Base-by-base conservation (phyloP, 1,140 invertebrate species). In the Propsilocerus akamusi region DNA sequence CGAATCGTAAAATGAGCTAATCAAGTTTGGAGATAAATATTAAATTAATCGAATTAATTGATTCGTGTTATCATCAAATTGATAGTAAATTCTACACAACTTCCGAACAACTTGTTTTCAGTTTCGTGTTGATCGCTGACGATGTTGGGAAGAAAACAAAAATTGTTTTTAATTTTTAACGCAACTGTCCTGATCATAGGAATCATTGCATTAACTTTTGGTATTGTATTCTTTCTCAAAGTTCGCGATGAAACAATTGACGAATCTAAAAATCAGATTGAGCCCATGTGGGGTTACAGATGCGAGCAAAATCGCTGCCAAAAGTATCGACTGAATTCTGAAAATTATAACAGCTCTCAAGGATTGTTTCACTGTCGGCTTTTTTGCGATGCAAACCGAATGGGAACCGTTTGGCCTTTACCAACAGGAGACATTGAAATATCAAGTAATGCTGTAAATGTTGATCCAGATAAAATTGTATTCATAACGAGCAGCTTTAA, bases 321-420 rank as follows among this genome's bases (percentile, higher is more conserved):
- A 48, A 78, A 78, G 59, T 61, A 59, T 4, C 61, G 65, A 47
- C 58, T 72, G 10, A 68, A 66, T 7, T 60, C 66, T 8, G 55
- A 65, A 22, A 71, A 65, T 49, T 63, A 64, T 48, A 59, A 67
- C 0, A 63, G 66, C 5, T 72, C 71, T 0, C 61, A 77, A 8
- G 73, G 71, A 55, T 54, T 78, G 12, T 64, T 72, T 30, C 74
- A 74, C 14, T 80, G 77, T 58, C 68, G 75, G 52, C 65, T 78
- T 58, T 76, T 76, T 57, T 80, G 76, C 53, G 66, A 67, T 48
- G 66, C 70, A 47, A 62, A 66, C 25, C 73, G 65, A 53, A 41
- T 41, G 10, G 78, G 78, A 49, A 68, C 72, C 2, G 57, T 88
- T 2, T 86, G 83, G 82, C 84, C 84, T 1, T 73, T 67, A 54